Base-by-base conservation (phyloP, 2,888 invertebrate genomes). In the Meiosimyza platycephala region DNA sequence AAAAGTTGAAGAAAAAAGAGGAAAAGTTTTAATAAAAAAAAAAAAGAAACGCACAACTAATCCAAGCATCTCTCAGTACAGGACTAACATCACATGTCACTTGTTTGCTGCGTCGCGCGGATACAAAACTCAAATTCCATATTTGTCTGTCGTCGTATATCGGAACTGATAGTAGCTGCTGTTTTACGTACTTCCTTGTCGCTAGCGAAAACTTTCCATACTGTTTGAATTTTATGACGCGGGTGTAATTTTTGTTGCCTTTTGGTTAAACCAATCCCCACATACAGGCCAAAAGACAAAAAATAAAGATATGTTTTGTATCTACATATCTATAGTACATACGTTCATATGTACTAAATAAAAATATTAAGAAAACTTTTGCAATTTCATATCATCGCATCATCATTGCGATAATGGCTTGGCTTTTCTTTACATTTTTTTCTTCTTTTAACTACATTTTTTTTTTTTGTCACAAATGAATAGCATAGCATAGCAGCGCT, bases 371-470 rank as follows among this genome's bases (percentile, higher is more conserved):
- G 28, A 72, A 81, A 84, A 82, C 75, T 84, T 84, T 83, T 71
- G 80, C 80, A 80, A 82, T 83, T 81, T 78, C 78, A 78, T 80
- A 82, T 83, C 83, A 83, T 82, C 82, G 81, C 79, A 82, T 83
- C 81, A 84, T 84, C 82, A 84, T 82, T 79, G 79, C 75, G 74
- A 80, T 81, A 80, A 81, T 81, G 79, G 78, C 75, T 72, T 74
- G 74, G 75, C 72, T 77, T 82, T 78, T 81, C 76, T 78, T 72
- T 72, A 72, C 74, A 76, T 74, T 75, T 76, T 57, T 6, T 57
- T 6, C 18, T 22, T 57, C 5, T 40, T 40, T 22, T 18, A 16
- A 16, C 1, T 57, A 22, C 1, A 16, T 22, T 16, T n/a, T n/a
- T 12, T 5, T 22, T 22, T 16, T 22, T 18, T 16, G 6, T 6